These are phyloP conservation scores for Drosophila bocki DNA, from an alignment of 1,140 invertebrate genomes.

Conservation along the genomic window DNA sequence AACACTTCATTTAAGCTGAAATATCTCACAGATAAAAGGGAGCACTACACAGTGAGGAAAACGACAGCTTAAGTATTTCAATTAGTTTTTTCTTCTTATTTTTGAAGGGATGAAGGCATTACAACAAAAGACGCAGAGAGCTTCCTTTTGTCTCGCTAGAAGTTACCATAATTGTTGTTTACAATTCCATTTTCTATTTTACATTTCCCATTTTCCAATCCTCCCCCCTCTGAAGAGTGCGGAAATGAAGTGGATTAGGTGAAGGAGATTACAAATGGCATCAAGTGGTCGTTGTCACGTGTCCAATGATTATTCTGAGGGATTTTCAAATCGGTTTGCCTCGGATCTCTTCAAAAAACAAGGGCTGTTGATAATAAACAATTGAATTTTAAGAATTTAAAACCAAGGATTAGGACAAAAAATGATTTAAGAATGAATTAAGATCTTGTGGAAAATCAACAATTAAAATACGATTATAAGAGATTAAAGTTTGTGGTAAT, in stretches of 20 bases:
- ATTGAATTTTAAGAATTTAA: constrained; percentile 30
- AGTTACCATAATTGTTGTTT: constrained; percentile 71
- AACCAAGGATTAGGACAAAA: neutral
- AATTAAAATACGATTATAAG: neutral
- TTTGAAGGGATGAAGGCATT: neutral
- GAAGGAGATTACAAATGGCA: constrained; percentile 40
- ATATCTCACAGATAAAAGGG: constrained; percentile 34
- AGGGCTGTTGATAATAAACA: constrained; percentile 31
- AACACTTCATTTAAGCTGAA: constrained; percentile 71
- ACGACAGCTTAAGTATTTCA: constrained; percentile 35
- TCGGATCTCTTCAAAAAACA: neutral
- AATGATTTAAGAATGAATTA: neutral
- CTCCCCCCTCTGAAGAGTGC: neutral
- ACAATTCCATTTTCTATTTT: constrained; percentile 71
- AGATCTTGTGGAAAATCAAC: neutral
- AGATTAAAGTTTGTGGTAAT: neutral
- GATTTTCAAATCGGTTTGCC: constrained; percentile 53
- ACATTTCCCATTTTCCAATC: constrained; percentile 43
- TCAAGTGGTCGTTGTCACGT: constrained; percentile 53
- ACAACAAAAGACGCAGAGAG: no score
- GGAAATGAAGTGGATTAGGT: constrained; percentile 42
- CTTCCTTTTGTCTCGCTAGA: neutral
- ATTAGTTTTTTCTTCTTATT: constrained; percentile 11
- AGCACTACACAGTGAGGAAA: neutral
- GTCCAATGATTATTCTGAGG: constrained; percentile 33